These are phyloP conservation scores for Gadus chalcogrammus DNA, from an alignment of 2,113 vertebrate species.

Conservation along the genomic window DNA sequence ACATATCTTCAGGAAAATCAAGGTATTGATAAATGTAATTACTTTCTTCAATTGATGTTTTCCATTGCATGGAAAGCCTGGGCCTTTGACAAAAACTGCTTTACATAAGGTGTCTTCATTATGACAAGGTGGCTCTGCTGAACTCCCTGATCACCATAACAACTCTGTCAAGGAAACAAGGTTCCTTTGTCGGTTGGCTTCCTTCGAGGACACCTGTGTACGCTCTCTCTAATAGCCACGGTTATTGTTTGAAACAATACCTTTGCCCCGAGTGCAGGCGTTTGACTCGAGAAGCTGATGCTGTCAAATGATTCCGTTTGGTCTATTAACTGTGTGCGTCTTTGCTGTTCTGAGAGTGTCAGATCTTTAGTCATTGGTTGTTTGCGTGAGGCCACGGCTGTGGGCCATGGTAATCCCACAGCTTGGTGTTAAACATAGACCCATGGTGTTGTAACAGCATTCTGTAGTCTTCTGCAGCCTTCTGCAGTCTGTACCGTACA, in stretches of 20 bases:
- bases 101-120: constrained; percentile 3
- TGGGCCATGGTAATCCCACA: constrained; percentile 52
- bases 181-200: too few species aligned
- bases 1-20: constrained; percentile 22
- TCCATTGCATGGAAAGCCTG: constrained; percentile 16
- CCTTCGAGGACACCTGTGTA: too few species aligned
- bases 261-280: neutral
- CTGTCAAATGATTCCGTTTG: constrained; percentile 24
- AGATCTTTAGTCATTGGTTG: too few species aligned
- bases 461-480: too few species aligned
- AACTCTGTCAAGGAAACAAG: neutral
- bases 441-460: neutral
- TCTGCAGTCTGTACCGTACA: too few species aligned
- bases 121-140: neutral
- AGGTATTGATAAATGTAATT: constrained; percentile 38
- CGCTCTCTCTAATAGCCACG: too few species aligned
- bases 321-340: constrained; percentile 27
- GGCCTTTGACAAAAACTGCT: constrained; percentile 11
- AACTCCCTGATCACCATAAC: constrained; percentile 10
- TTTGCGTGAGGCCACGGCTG: too few species aligned
- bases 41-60: constrained; percentile 31
- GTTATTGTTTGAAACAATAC: neutral
- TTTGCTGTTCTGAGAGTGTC: too few species aligned
- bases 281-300: constrained; percentile 14
- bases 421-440: constrained; percentile 49